Evolutionary conservation across 2,113 vertebrate species (phyloP).

Genomic region (Echinops telfairi): DNA sequence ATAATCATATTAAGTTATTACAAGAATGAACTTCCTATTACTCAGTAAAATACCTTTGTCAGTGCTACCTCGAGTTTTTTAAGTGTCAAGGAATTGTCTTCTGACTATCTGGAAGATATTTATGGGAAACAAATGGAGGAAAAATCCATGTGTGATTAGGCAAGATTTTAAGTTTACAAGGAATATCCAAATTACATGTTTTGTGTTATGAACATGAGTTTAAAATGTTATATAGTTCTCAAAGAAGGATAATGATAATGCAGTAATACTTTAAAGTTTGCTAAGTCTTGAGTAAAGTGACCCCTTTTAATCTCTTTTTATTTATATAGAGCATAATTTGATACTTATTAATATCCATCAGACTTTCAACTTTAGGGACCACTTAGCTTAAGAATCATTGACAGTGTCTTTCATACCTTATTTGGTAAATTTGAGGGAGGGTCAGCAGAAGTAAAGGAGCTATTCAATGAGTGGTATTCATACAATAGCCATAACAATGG

Average conservation of each 20-base stretch:
- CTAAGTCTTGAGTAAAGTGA: neutral
- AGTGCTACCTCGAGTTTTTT: neutral
- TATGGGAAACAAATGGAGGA: neutral
- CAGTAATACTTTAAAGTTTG: constrained; percentile 24
- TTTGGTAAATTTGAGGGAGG: no score
- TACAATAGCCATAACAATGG: no score
- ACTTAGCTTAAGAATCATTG: no score
- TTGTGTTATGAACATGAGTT: neutral
- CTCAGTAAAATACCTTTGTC: neutral
- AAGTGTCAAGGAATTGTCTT: neutral
- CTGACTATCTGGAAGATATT: constrained; percentile 7
- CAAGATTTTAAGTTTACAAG: neutral
- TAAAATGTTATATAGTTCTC: neutral
- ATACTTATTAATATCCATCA: no score
- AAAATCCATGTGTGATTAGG: neutral
- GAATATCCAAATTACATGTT: neutral
- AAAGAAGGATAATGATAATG: neutral
- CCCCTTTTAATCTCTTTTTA: neutral
- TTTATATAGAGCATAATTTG: no score
- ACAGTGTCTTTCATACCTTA: no score
- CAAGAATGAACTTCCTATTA: neutral
- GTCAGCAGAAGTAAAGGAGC: no score
- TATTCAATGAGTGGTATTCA: no score
- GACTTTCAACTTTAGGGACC: neutral
- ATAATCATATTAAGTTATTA: neutral